Base-by-base conservation (phyloP, 2,888 invertebrate species). In the Scrobipalpa atriplicella region DNA sequence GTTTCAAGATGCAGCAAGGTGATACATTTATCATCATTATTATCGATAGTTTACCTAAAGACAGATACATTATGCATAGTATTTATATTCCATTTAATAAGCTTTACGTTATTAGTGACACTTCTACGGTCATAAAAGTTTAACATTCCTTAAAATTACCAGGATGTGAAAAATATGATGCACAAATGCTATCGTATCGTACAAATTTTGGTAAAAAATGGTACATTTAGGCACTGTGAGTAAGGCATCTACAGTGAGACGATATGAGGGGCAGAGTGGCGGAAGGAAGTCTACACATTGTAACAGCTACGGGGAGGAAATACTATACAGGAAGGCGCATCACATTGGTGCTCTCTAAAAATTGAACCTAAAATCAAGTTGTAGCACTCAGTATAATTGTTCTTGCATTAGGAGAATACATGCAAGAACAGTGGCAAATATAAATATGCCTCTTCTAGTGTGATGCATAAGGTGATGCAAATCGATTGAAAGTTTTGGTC, bases 211-310 rank as follows among this genome's bases (percentile, higher is more conserved):
- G 84, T 90, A 90, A 82, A 89, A 87, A 86, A 87, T 88, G 89
- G 89, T 91, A 91, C 83, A 90, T 85, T 86, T 94, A 96, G 96
- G 96, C 96, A 96, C 96, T 95, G 95, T 95, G 95, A 95, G 94
- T 95, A 96, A 96, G 96, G 96, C 96, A 95, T 93, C 95, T 96
- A 96, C 95, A 95, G 95, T 95, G 95, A 94, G 92, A 92, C 91
- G 94, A 94, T 94, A 93, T 94, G 89, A 80, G 73, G 79, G 74
- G 75, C 62, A 72, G 71, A 68, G 68, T 66, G 69, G 71, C 65
- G 62, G 56, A 67, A 71, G 68, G 66, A 68, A 62, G 11, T 29
- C 54, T 54, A 61, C 43, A 65, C 29, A 62, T 58, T 36, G 38
- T 58, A 60, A 11, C 21, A 51, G 39, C 47, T n/a, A 41, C n/a